A percentile compares a stretch with the other conserved stretches of the same genome.
These are phyloP conservation scores for Alentia gelatinosa DNA, from an alignment of 2,888 invertebrate genomes.

Conservation along the genomic window DNA sequence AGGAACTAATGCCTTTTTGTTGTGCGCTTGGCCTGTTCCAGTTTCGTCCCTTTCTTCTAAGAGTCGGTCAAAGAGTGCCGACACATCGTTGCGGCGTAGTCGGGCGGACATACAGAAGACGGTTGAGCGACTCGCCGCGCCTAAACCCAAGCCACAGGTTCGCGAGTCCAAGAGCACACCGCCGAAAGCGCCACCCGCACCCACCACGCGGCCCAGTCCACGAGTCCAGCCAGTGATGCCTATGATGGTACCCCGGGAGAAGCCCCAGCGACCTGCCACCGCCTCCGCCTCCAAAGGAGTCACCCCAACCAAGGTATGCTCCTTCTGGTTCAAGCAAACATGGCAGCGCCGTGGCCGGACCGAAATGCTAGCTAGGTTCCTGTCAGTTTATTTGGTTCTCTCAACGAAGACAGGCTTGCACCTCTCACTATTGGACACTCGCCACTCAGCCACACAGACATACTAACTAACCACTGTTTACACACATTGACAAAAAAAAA, in stretches of 20 bases:
- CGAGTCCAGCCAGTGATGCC: conserved; percentile 38
- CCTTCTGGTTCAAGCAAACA: too few species aligned
- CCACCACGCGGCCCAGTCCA: background rate
- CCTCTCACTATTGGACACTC: background rate
- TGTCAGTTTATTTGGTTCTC: background rate
- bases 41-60: conserved; percentile 42
- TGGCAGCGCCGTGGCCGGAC: too few species aligned
- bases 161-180: conserved; percentile 38
- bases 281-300: conserved; percentile 40
- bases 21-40: background rate
- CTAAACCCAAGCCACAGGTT: conserved; percentile 16
- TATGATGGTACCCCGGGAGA: conserved; percentile 32
- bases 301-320: conserved; percentile 40
- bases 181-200: conserved; percentile 5
- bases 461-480: background rate
- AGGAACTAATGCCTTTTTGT: background rate
- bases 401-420: background rate
- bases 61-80: conserved; percentile 54
- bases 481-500: background rate
- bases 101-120: conserved; percentile 29
- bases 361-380: background rate
- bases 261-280: conserved; percentile 13
- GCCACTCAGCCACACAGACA: background rate
- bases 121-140: conserved; percentile 30
- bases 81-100: conserved; percentile 31